Percentiles rank a stretch among this genome's conserved stretches.
phyloP scores from a whole-genome alignment of 2,888 invertebrate genomes.

The Mayetiola destructor region DNA sequence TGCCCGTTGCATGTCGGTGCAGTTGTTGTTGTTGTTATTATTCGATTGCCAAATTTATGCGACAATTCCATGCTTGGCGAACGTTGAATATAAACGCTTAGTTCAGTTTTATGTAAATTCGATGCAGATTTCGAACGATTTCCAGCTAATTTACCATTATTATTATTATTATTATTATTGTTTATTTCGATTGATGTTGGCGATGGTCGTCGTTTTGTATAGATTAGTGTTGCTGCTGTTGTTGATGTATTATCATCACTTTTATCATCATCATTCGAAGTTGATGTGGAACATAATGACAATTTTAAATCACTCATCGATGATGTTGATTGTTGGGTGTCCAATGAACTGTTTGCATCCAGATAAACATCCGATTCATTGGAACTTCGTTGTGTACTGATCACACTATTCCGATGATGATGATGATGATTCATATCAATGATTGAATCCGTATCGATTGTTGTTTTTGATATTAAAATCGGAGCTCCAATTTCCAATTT shows the following conservation, averaged over 20 bases:
- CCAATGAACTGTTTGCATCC: not conserved
- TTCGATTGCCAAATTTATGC: not conserved
- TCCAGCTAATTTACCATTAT: constrained; percentile 14
- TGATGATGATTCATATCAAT: not conserved
- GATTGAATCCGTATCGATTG: constrained; percentile 28
- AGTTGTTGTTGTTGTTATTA: too few species aligned
- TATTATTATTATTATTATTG: not conserved
- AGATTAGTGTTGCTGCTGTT: constrained; percentile 30
- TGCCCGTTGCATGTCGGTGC: not conserved
- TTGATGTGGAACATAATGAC: not conserved
- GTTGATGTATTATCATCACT: constrained; percentile 26
- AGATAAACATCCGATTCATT: not conserved
- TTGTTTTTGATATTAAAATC: constrained; percentile 32
- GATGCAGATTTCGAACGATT: constrained; percentile 23
- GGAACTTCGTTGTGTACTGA: not conserved
- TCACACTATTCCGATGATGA: not conserved
- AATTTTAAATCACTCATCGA: not conserved
- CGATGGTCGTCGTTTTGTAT: constrained; percentile 30
- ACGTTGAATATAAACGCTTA: constrained; percentile 6
- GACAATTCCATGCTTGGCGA: not conserved
- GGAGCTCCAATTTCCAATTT: constrained; percentile 34
- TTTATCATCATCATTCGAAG: constrained; percentile 1
- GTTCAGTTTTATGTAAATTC: not conserved
- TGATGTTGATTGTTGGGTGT: not conserved
- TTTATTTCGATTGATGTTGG: constrained; percentile 28